phyloP scores from a whole-genome alignment of 2,888 invertebrate species.

The Leptopilina drosophilae region DNA sequence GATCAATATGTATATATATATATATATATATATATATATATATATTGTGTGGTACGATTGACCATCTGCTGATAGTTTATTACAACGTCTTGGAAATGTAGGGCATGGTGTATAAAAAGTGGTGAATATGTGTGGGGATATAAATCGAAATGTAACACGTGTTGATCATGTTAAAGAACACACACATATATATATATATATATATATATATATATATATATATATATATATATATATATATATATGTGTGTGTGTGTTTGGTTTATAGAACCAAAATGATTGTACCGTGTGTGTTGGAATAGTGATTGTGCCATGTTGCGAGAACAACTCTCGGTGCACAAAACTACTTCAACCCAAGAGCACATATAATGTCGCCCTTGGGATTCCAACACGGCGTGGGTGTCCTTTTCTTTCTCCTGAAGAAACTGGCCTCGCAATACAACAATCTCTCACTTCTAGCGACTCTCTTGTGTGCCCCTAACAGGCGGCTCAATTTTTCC shows the following conservation, averaged over 20 bases:
- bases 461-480: neutral
- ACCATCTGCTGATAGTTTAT: constrained; percentile 27
- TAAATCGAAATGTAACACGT: constrained; percentile 9
- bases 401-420: constrained; percentile 21
- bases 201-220: too few relatives aligned
- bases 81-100: constrained; percentile 4
- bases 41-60: neutral
- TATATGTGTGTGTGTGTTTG: neutral
- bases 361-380: constrained; percentile 35
- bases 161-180: constrained; percentile 3
- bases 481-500: too few relatives aligned
- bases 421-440: neutral
- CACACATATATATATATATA: too few relatives aligned
- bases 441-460: too few relatives aligned
- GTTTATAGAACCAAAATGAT: neutral
- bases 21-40: too few relatives aligned
- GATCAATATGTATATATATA: too few relatives aligned
- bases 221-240: too few relatives aligned
- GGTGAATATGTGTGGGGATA: too few relatives aligned
- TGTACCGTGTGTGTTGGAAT: neutral
- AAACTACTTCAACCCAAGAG: neutral
- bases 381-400: constrained; percentile 32
- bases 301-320: neutral
- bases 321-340: constrained; percentile 8
- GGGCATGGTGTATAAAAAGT: neutral